These are phyloP conservation scores for Oreortyx pictus DNA, from an alignment of 2,797 vertebrate species.

Conservation along the genomic window DNA sequence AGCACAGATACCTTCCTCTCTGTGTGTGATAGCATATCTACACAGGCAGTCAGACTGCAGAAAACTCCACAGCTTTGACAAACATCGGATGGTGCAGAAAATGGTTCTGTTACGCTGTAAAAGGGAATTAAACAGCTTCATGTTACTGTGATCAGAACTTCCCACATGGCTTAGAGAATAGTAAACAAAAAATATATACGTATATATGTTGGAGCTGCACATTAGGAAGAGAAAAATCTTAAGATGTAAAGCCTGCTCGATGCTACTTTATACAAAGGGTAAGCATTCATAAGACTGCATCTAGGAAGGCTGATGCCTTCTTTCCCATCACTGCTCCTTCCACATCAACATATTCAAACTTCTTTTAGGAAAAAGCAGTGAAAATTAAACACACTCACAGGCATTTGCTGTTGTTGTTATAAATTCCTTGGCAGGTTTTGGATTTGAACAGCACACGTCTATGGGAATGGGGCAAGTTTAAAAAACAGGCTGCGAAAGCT, in stretches of 20 bases:
- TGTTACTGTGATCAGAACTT: not conserved
- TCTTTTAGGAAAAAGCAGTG: not conserved
- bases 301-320: not conserved
- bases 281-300: not conserved
- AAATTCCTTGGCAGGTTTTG: not conserved
- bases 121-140: not conserved
- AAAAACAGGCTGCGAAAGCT: not conserved
- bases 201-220: not conserved
- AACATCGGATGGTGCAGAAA: not conserved
- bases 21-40: too few relatives aligned
- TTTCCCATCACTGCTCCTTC: not conserved
- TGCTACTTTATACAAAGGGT: not conserved
- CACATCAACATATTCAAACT: not conserved
- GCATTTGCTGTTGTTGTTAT: not conserved
- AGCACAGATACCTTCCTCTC: too few relatives aligned
- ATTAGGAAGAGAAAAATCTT: not conserved
- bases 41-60: not conserved
- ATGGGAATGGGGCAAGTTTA: not conserved
- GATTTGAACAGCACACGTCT: not conserved
- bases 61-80: not conserved
- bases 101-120: not conserved
- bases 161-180: not conserved
- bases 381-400: not conserved
- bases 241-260: not conserved
- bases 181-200: not conserved